These are phyloP conservation scores for Chrysocyon brachyurus DNA, from an alignment of 2,797 vertebrate genomes.

Conservation along the genomic window DNA sequence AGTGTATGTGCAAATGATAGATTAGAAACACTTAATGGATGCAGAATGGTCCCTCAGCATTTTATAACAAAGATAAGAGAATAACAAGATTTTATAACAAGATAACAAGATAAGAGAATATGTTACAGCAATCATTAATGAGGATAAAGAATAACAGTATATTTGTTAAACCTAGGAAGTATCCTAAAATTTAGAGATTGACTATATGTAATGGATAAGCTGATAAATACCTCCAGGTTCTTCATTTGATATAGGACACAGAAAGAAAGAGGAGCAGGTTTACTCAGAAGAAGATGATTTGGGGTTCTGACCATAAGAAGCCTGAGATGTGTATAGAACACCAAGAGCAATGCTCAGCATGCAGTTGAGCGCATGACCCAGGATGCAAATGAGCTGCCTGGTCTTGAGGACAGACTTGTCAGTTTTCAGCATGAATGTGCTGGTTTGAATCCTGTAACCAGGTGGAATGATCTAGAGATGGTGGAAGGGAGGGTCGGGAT, in stretches of 20 bases:
- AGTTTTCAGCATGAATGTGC: background rate
- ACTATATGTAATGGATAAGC: background rate
- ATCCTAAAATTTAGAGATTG: background rate
- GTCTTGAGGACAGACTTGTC: background rate
- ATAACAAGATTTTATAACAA: too few relatives aligned
- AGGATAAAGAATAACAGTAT: background rate
- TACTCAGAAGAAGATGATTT: background rate
- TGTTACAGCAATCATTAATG: background rate
- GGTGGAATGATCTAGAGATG: background rate
- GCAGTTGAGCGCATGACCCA: background rate
- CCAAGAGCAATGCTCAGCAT: too few relatives aligned
- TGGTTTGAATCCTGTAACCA: background rate
- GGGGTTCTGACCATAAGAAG: background rate
- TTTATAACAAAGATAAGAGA: background rate
- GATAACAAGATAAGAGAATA: background rate
- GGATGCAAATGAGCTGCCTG: background rate
- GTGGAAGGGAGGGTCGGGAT: too few relatives aligned
- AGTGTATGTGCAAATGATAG: background rate
- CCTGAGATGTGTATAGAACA: rapidly evolving
- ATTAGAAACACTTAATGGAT: background rate
- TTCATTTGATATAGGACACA: background rate
- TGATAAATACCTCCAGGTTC: background rate
- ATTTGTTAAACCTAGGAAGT: background rate
- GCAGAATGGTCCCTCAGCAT: background rate
- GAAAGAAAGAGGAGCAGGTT: background rate